Percentiles rank a stretch among this genome's conserved stretches.
phyloP scores from a whole-genome alignment of 23 tunicate species.

The Halocynthia roretzi region DNA sequence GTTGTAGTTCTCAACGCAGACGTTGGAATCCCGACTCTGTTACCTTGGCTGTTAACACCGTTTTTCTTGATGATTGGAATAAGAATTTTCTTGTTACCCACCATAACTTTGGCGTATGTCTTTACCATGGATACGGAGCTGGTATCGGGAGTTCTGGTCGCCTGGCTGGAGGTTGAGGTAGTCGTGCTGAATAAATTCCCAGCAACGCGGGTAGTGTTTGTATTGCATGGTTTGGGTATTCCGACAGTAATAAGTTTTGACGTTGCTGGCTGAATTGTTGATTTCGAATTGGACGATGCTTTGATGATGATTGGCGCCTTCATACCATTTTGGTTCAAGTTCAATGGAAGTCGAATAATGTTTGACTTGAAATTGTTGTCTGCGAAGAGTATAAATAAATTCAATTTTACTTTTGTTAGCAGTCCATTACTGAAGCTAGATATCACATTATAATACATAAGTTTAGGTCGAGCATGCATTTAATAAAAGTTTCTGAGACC shows the following conservation, averaged over 20 bases:
- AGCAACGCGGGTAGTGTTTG: background rate
- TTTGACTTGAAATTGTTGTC: background rate
- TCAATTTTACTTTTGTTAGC: too few relatives aligned
- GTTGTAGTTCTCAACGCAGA: background rate
- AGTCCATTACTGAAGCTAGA: too few relatives aligned
- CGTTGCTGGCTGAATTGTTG: background rate
- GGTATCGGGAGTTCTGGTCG: background rate
- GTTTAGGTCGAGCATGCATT: too few relatives aligned
- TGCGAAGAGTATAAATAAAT: too few relatives aligned
- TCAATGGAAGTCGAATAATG: background rate
- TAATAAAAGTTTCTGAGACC: too few relatives aligned
- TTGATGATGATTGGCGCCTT: slow-evolving; percentile 4
- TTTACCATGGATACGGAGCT: background rate
- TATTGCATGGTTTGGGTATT: background rate
- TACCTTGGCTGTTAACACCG: background rate
- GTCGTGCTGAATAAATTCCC: background rate
- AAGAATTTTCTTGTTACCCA: slow-evolving; percentile 7
- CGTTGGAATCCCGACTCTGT: background rate
- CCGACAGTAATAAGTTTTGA: background rate
- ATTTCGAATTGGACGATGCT: background rate
- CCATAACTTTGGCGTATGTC: slow-evolving; percentile 5
- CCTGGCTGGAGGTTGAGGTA: background rate
- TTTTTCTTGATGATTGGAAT: background rate
- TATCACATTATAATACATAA: too few relatives aligned
- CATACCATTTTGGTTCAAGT: background rate